Evolutionary conservation across 2,113 vertebrate genomes (phyloP), one percentile per base, ranked within the genome.

Genomic region (Pseudolaguvia tuberculata): DNA sequence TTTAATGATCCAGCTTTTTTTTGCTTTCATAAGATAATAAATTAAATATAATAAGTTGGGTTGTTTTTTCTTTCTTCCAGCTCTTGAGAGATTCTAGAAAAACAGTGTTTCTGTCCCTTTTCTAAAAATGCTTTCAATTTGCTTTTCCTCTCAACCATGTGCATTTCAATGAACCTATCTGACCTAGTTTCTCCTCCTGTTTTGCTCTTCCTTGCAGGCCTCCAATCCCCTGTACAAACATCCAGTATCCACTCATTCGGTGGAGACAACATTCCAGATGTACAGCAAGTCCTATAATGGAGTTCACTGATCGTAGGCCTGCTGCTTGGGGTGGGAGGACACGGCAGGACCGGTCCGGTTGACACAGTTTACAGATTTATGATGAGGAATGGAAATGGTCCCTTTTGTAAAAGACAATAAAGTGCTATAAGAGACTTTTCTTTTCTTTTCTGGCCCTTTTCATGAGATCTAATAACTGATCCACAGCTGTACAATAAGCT

Each of bases 191-290:
- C 62, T 63, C 45, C 25, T 69, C 52, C 23, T n/a, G 23, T 62
- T 52, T n/a, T 25, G 65, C 35, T 69, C 11, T 85, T 12, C 73
- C 57, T 17, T 17, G 2, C 79, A 98, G 96, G 96, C 95, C 48
- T 95, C 94, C 80, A 98, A 98, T 83, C 96, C 96, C 55, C 92
- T 98, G 75, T 98, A 98, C 88, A 92, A 96, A 87, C 93, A 94
- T 85, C 92, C 94, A 5, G 92, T 94, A 84, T 91, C 94, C 39
- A 94, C 91, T 0, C 92, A 96, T 72, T 89, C 89, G 0, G 84
- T 94, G 58, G 95, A 97, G 51, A 93, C 93, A 11, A 91, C 94
- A 0, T 95, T 95, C 88, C 91, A 87, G 88, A 92, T 94, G 88
- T 91, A 92, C 72, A 92, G 88, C 84, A 96, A 91, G 86, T 91